Conservation (phyloP, 2,113 vertebrate genomes). For the Neoarius graeffei region DNA sequence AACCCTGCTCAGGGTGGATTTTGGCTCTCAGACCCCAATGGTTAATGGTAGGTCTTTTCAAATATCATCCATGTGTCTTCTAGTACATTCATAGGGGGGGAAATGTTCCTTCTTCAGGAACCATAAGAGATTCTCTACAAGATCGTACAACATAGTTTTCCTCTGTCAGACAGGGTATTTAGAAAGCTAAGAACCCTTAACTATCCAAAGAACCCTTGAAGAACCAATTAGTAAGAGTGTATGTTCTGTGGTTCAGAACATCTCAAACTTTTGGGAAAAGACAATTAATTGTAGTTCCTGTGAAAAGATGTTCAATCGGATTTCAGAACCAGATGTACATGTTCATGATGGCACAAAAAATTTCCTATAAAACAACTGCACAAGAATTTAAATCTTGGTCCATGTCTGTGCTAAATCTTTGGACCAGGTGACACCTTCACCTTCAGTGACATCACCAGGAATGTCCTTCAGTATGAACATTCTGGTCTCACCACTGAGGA, state of each 20-base stretch:
- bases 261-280: not conserved
- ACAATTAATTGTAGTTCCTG: no score
- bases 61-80: not conserved
- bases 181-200: not conserved
- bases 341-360: not conserved
- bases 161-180: no score
- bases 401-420: not conserved
- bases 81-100: not conserved
- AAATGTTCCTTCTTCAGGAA: not conserved
- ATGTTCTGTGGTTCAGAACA: not conserved
- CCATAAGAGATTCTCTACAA: not conserved
- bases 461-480: constrained; percentile 82
- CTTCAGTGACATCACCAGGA: constrained; percentile 83
- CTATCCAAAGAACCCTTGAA: not conserved
- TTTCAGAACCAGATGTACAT: not conserved
- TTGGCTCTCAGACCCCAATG: constrained; percentile 70
- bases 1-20: constrained; percentile 71
- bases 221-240: not conserved
- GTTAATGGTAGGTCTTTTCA: constrained; percentile 71
- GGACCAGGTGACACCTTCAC: constrained; percentile 87
- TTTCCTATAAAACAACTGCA: not conserved
- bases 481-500: constrained; percentile 74
- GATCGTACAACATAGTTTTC: not conserved
- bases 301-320: not conserved
- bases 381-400: not conserved